A percentile compares a stretch with the other conserved stretches of the same genome.
phyloP scores from a whole-genome alignment of 2,888 invertebrate genomes.

The Leucophenga maculata region DNA sequence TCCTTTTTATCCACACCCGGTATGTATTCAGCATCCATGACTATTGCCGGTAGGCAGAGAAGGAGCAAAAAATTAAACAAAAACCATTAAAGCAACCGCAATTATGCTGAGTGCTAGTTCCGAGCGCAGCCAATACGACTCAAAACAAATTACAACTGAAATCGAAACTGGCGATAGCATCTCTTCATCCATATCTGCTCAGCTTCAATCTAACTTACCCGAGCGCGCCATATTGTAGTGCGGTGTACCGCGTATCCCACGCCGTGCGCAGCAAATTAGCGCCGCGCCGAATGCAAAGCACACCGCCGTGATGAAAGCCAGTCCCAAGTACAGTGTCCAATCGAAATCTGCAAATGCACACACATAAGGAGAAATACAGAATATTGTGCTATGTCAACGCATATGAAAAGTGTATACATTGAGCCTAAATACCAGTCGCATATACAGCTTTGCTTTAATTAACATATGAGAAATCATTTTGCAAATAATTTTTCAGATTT shows the following conservation, averaged over 20 bases:
- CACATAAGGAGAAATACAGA: neutral
- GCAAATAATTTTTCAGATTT: too few relatives aligned
- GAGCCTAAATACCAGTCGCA: neutral
- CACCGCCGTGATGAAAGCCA: conserved; percentile 69
- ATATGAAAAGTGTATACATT: neutral
- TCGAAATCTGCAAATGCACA: conserved; percentile 64
- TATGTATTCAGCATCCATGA: conserved; percentile 91
- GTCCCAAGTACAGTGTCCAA: conserved; percentile 71
- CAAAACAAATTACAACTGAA: neutral
- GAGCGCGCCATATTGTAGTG: conserved; percentile 71
- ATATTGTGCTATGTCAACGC: too few relatives aligned
- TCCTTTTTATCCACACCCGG: conserved; percentile 90
- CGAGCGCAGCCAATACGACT: neutral
- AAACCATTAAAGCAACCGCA: conserved; percentile 19
- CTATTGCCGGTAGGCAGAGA: too few relatives aligned
- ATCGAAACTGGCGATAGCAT: too few relatives aligned
- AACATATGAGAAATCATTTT: too few relatives aligned
- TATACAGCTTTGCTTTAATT: too few relatives aligned
- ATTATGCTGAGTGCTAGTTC: conserved; percentile 22
- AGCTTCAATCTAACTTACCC: conserved; percentile 56
- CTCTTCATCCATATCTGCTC: neutral
- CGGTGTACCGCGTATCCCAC: conserved; percentile 67
- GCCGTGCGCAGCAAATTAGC: conserved; percentile 69
- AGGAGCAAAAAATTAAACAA: neutral
- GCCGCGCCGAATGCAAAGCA: conserved; percentile 69